Percentiles rank a stretch among this genome's conserved stretches.
Evolutionary conservation across 2,888 invertebrate species (phyloP).

Genomic region (Diachrysia chrysitis): DNA sequence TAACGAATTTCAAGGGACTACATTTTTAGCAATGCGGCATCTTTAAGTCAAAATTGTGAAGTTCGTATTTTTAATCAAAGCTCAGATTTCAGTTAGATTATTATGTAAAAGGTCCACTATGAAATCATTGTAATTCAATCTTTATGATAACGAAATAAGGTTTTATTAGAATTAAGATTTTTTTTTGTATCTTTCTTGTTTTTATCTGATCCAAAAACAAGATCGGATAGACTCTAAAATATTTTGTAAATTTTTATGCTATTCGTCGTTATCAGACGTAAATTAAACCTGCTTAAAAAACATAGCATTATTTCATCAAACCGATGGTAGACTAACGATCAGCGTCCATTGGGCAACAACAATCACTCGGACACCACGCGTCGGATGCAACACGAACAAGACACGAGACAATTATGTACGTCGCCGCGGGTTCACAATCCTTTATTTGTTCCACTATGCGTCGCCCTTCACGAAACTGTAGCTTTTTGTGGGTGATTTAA

Average conservation of each 20-base stretch:
- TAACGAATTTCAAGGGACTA: no score
- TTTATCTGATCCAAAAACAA: neutral
- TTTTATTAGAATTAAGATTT: no score
- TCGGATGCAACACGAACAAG: conserved; percentile 68
- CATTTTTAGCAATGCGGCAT: no score
- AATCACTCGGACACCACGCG: conserved; percentile 67
- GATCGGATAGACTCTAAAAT: neutral
- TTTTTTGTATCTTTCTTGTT: no score
- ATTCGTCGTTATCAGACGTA: neutral
- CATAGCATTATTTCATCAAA: conserved; percentile 32
- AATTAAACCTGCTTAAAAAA: neutral
- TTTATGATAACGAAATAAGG: no score
- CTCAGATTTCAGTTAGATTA: no score
- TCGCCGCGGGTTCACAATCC: conserved; percentile 62
- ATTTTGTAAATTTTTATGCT: neutral
- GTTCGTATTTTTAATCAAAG: no score
- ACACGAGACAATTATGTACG: conserved; percentile 72
- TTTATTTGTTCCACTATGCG: conserved; percentile 58
- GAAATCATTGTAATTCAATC: no score
- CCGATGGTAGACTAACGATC: conserved; percentile 57
- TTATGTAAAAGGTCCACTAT: no score
- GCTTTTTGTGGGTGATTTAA: conserved; percentile 66
- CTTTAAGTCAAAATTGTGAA: no score
- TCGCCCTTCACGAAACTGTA: conserved; percentile 61
- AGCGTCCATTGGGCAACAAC: conserved; percentile 62